Conservation (phyloP, 1,140 invertebrate genomes). For the Myzus persicae region DNA sequence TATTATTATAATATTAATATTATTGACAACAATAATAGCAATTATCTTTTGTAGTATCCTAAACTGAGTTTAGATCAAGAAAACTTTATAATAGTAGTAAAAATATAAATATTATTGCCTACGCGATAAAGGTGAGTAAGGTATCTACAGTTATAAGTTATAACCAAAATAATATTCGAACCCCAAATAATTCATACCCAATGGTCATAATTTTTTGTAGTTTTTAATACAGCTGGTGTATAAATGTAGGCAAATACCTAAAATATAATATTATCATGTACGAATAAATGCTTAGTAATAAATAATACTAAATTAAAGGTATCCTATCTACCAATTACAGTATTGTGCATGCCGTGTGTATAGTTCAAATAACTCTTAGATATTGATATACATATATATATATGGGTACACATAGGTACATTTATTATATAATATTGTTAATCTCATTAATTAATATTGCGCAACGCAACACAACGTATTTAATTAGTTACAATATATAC, state of each 20-base stretch:
- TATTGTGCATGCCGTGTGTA: background rate
- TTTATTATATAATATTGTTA: conserved; percentile 7
- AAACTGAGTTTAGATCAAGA: no score
- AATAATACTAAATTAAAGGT: background rate
- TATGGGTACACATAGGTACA: no score
- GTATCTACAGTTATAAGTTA: background rate
- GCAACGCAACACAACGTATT: background rate
- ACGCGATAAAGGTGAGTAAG: background rate
- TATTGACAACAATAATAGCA: background rate
- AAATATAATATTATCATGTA: no score
- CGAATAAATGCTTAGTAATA: background rate
- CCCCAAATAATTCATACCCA: background rate
- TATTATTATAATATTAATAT: no score
- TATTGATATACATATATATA: background rate
- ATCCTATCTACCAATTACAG: background rate
- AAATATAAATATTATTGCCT: background rate
- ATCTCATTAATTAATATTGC: conserved; percentile 18
- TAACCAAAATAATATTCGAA: background rate
- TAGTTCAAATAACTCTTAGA: background rate
- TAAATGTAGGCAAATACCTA: no score
- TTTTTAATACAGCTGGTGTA: no score
- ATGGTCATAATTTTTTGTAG: background rate
- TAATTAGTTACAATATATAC: background rate
- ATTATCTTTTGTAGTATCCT: background rate
- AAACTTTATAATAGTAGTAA: background rate